Base-by-base conservation (phyloP, 1,140 invertebrate genomes). In the Maconellicoccus hirsutus region DNA sequence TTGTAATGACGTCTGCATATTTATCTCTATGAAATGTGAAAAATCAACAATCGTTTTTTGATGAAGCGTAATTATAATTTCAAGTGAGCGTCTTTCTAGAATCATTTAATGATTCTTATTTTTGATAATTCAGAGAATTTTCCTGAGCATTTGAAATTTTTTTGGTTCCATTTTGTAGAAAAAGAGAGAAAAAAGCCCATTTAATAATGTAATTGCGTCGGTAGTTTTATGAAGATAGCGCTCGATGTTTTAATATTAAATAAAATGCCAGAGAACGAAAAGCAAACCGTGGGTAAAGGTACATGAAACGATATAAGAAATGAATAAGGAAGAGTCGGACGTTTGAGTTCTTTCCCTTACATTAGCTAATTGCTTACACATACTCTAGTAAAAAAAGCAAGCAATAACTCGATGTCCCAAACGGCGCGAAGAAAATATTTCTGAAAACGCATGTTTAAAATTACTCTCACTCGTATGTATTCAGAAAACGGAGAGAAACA, bases 161-260 rank as follows among this genome's bases (percentile, higher is more conserved):
- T 52, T 52, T 16, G 2, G 10, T 52, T 52, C n/a, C n/a, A 16
- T 52, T 52, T 52, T 16, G n/a, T 19, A 19, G n/a, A 52, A 16
- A 52, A 16, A 52, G n/a, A 52, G n/a, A 52, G n/a, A 52, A 52
- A 52, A 52, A 52, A 52, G n/a, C 42, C n/a, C 42, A 52, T 52
- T 52, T 52, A 52, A 52, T 52, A 52, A 52, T 52, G 42, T 52
- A 52, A 52, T 52, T 52, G 42, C 42, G 42, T 52, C 42, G 42
- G 42, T 52, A 52, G 42, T 52, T 52, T 52, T 52, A 52, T 52
- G 42, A 52, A 52, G 42, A 52, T 52, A 52, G n/a, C 42, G 42
- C 42, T 19, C 16, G 42, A 52, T 52, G 42, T 52, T 52, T 52
- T 52, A 52, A 52, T 52, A 52, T 52, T 52, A 19, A 52, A 52